A percentile compares a stretch with the other conserved stretches of the same genome.
Conservation (phyloP, 1,140 invertebrate species). For the Drosophila nebulosa region DNA sequence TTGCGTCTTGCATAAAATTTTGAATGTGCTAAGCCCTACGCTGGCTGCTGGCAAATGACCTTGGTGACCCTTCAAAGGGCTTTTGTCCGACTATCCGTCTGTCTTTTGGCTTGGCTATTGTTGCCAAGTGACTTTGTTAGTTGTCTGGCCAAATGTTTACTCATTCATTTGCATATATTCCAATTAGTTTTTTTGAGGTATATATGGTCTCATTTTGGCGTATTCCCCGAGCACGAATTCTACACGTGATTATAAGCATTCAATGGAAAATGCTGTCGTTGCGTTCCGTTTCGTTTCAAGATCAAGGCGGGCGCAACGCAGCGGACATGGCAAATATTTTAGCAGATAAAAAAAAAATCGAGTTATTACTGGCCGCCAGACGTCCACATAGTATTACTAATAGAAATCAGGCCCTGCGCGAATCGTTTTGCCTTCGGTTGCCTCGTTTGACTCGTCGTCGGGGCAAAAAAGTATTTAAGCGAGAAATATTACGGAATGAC, state of each 20-base stretch:
- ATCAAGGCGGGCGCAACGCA: constrained; percentile 25
- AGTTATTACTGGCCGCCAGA: constrained; percentile 25
- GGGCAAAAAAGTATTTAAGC: constrained; percentile 63
- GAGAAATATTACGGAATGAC: constrained; percentile 65
- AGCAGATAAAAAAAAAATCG: constrained; percentile 14
- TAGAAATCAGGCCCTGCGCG: constrained; percentile 16
- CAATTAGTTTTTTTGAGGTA: not conserved
- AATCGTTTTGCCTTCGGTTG: constrained; percentile 9
- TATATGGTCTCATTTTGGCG: constrained; percentile 14
- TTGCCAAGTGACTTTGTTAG: constrained; percentile 2
- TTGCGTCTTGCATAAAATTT: constrained; percentile 16
- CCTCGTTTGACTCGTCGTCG: not conserved
- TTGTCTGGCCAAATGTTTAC: constrained; percentile 37
- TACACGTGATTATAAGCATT: constrained; percentile 42
- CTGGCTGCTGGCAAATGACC: not conserved
- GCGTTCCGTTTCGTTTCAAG: constrained; percentile 9
- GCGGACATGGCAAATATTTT: constrained; percentile 23
- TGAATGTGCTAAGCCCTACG: not conserved
- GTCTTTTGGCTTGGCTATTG: not conserved
- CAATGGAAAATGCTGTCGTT: constrained; percentile 3
- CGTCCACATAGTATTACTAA: constrained; percentile 58
- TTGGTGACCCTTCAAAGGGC: not conserved
- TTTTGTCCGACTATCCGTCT: not conserved
- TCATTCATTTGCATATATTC: constrained; percentile 13
- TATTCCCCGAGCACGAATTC: constrained; percentile 66